Percentiles rank a stretch among this genome's conserved stretches.
Evolutionary conservation across 1,140 invertebrate genomes (phyloP).

Genomic region (Drosophila navojoa): DNA sequence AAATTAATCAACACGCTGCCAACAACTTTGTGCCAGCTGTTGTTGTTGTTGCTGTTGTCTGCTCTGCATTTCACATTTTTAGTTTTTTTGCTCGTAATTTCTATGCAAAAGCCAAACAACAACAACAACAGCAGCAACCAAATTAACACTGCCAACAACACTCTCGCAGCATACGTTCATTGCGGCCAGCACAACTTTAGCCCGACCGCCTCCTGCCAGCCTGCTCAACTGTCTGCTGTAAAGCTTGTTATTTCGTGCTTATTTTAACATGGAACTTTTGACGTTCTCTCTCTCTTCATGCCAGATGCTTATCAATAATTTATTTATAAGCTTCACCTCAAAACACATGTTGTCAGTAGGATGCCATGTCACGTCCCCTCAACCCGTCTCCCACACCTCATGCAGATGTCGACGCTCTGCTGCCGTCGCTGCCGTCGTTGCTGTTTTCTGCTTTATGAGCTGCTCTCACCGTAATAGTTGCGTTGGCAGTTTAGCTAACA

Average conservation of each 20-base stretch:
- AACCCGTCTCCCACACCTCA: neutral
- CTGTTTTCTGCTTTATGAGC: slow-evolving; percentile 61
- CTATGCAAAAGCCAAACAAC: slow-evolving; percentile 58
- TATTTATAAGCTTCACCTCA: slow-evolving; percentile 82
- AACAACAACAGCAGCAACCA: slow-evolving; percentile 40
- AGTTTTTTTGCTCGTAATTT: slow-evolving; percentile 49
- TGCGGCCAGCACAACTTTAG: slow-evolving; percentile 12
- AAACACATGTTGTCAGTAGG: slow-evolving; percentile 77
- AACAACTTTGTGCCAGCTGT: slow-evolving; percentile 35
- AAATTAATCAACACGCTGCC: slow-evolving; percentile 56
- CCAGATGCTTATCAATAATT: slow-evolving; percentile 82
- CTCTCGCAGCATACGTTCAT: slow-evolving; percentile 17
- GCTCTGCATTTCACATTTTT: slow-evolving; percentile 54
- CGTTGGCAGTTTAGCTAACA: slow-evolving; percentile 71
- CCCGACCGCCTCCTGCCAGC: neutral
- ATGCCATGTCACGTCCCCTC: slow-evolving; percentile 56
- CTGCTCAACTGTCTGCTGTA: slow-evolving; percentile 3
- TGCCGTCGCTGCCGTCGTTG: slow-evolving; percentile 21
- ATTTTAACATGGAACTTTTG: slow-evolving; percentile 79
- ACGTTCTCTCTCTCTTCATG: slow-evolving; percentile 76
- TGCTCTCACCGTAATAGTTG: slow-evolving; percentile 63
- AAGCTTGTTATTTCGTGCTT: slow-evolving; percentile 59
- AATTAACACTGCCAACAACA: slow-evolving; percentile 9
- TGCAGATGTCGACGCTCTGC: neutral
- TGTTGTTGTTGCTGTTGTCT: slow-evolving; percentile 22